These are phyloP conservation scores for Anguilla obscura DNA, from an alignment of 2,797 vertebrate genomes.

Conservation along the genomic window DNA sequence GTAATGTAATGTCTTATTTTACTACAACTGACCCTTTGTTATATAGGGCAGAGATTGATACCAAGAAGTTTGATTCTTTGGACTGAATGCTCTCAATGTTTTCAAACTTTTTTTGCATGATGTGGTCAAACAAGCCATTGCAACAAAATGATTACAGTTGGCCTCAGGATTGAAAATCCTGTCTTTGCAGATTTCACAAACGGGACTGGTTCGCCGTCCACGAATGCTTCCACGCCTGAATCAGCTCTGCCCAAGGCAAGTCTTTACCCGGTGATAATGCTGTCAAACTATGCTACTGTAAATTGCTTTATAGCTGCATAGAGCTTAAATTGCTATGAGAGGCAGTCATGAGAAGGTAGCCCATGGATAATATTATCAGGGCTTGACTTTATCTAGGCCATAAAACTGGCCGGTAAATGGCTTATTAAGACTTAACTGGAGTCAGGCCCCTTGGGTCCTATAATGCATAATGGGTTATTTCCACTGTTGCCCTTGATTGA, in stretches of 20 bases:
- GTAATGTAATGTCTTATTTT: too few species aligned
- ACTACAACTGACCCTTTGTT: neutral
- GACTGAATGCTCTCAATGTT: neutral
- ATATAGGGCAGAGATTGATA: neutral
- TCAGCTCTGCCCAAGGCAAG: conserved; percentile 72
- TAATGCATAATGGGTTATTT: neutral
- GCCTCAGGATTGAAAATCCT: conserved; percentile 31
- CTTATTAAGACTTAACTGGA: neutral
- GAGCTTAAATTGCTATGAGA: neutral
- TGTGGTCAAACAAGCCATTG: neutral
- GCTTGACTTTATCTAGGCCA: neutral
- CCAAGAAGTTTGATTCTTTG: neutral
- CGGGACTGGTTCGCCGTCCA: conserved; percentile 68
- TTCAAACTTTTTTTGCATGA: neutral
- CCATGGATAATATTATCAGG: neutral
- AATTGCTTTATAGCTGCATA: neutral
- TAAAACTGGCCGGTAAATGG: neutral
- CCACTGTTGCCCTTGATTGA: neutral
- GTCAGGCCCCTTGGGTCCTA: neutral
- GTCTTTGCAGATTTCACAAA: conserved; percentile 71
- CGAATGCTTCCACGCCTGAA: conserved; percentile 64
- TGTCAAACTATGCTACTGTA: neutral
- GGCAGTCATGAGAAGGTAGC: neutral
- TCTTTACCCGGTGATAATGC: conserved; percentile 16
- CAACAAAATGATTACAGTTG: neutral